These are phyloP conservation scores for Frankliniella intonsa DNA, from an alignment of 2,888 invertebrate species.

Conservation along the genomic window DNA sequence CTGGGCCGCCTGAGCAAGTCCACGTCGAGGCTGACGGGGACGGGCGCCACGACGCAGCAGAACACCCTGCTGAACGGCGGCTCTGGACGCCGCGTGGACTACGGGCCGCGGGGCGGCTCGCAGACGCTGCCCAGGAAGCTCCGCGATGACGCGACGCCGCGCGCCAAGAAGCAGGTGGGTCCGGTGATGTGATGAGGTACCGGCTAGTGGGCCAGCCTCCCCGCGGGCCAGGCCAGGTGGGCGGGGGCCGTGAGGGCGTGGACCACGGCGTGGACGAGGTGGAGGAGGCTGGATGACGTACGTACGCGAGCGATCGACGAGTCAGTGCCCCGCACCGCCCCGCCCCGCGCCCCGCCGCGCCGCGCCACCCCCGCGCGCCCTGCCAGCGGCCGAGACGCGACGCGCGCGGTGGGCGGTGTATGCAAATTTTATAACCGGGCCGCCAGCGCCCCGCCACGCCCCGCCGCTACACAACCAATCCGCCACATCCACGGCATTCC, in stretches of 20 bases:
- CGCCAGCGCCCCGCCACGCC: background rate
- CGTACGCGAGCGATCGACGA: conserved; percentile 8
- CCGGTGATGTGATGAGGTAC: background rate
- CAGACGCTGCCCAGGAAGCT: conserved; percentile 71
- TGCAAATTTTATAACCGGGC: conserved; percentile 25
- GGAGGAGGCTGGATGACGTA: no score
- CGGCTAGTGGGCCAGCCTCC: background rate
- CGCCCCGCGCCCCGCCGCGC: background rate
- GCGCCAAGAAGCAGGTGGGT: conserved; percentile 38
- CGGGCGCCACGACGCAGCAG: conserved; percentile 52
- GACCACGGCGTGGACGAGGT: background rate
- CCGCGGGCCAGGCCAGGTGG: no score
- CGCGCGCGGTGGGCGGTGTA: conserved; percentile 11
- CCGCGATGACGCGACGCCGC: conserved; percentile 38
- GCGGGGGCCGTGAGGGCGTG: no score
- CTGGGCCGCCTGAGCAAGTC: conserved; percentile 80
- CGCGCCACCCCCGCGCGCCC: background rate
- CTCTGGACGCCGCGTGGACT: conserved; percentile 34
- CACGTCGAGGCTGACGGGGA: conserved; percentile 61
- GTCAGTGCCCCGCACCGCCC: background rate
- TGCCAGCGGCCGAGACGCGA: background rate
- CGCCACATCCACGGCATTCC: background rate
- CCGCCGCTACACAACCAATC: no score
- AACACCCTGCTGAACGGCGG: conserved; percentile 8
- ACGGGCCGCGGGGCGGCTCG: conserved; percentile 39